Percentiles rank a stretch among this genome's conserved stretches.
phyloP scores from a whole-genome alignment of 2,888 invertebrate species.

The Drosophila quinaria region DNA sequence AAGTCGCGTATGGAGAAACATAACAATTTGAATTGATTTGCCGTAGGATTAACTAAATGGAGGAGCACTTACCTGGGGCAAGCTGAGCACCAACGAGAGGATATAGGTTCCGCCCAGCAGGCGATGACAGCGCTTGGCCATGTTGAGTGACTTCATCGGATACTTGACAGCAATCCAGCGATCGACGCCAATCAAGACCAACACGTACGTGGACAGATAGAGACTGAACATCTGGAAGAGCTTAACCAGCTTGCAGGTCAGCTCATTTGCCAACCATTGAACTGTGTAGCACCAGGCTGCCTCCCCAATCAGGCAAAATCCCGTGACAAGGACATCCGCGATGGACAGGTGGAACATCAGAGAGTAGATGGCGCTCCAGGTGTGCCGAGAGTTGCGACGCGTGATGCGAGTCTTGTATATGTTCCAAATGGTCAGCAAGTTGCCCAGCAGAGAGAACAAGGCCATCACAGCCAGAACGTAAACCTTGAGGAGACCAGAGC shows the following conservation, averaged over 20 bases:
- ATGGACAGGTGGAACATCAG: slow-evolving; percentile 93
- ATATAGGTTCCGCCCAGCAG: slow-evolving; percentile 91
- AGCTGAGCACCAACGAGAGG: slow-evolving; percentile 90
- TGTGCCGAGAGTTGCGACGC: slow-evolving; percentile 87
- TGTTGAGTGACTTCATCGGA: slow-evolving; percentile 90
- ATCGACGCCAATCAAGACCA: slow-evolving; percentile 93
- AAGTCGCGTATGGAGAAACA: slow-evolving; percentile 22
- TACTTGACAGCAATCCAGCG: slow-evolving; percentile 93
- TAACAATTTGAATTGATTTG: slow-evolving; percentile 53
- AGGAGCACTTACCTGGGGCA: slow-evolving; percentile 91
- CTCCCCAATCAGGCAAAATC: slow-evolving; percentile 93
- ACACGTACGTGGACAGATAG: slow-evolving; percentile 92
- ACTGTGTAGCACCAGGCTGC: slow-evolving; percentile 93
- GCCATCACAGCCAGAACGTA: slow-evolving; percentile 90
- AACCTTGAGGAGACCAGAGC: slow-evolving; percentile 88
- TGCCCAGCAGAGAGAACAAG: slow-evolving; percentile 90
- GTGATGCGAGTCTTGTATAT: slow-evolving; percentile 89
- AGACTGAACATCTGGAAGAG: slow-evolving; percentile 93
- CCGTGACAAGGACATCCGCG: slow-evolving; percentile 92
- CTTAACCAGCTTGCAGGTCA: slow-evolving; percentile 92
- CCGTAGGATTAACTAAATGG: slow-evolving; percentile 22
- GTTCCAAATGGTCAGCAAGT: slow-evolving; percentile 91
- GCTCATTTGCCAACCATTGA: slow-evolving; percentile 92
- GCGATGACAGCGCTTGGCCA: slow-evolving; percentile 89
- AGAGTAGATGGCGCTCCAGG: slow-evolving; percentile 91